These are phyloP conservation scores for Fragum whitleyi DNA, from an alignment of 2,888 invertebrate species.

Conservation along the genomic window DNA sequence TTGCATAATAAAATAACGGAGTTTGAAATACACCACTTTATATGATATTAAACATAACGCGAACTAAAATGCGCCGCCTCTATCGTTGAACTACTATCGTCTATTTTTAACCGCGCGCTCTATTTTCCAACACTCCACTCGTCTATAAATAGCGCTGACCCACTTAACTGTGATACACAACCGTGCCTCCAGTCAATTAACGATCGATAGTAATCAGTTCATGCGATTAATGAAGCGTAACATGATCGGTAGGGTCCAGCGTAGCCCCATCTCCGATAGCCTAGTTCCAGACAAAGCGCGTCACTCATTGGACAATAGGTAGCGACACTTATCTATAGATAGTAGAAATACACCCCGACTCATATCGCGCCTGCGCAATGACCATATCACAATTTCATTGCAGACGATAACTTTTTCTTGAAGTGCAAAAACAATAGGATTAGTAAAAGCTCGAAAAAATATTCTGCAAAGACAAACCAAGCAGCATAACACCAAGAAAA, in stretches of 20 bases:
- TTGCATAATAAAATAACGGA: too few relatives aligned
- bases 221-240: conserved; percentile 52
- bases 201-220: conserved; percentile 65
- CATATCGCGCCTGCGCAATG: conserved; percentile 60
- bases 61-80: conserved; percentile 3
- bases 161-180: conserved; percentile 64
- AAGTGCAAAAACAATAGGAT: background rate
- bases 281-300: background rate
- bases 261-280: conserved; percentile 43
- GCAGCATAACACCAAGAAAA: background rate
- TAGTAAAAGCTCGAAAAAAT: background rate
- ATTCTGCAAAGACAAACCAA: background rate
- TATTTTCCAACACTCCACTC: conserved; percentile 26
- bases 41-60: background rate
- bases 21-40: too few relatives aligned
- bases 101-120: conserved; percentile 30
- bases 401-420: conserved; percentile 57
- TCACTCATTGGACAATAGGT: background rate
- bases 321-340: conserved; percentile 16
- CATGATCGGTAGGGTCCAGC: conserved; percentile 47
- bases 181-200: conserved; percentile 40
- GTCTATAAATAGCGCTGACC: conserved; percentile 62
- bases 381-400: conserved; percentile 36
- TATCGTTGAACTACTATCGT: background rate
- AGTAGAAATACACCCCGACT: conserved; percentile 13